Base-by-base conservation (phyloP, 2,888 invertebrate genomes). In the Agrotis clavis region DNA sequence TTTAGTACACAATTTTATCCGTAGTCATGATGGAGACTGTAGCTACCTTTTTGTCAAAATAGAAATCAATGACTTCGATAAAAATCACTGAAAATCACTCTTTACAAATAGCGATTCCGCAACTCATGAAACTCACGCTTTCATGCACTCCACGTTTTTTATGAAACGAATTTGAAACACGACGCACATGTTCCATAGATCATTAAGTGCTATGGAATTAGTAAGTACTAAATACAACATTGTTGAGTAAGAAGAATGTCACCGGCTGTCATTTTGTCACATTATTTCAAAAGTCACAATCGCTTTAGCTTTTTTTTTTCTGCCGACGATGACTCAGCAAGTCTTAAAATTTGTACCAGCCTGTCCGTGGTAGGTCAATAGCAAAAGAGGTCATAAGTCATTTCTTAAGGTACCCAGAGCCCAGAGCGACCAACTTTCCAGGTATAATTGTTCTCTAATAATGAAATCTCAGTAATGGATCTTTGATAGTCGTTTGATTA, bases 401-500 rank as follows among this genome's bases (percentile, higher is more conserved):
- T 71, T 61, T 70, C 75, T 62, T 59, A 84, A 76, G 68, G 74
- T 74, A 77, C 67, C 67, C 61, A 62, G 71, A 79, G 78, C 67
- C 67, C 61, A 62, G 71, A 79, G 78, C 80, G 87, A 83, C 86
- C 85, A 84, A 87, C 89, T 89, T 89, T 89, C 85, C 77, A 84
- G 79, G 67, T 86, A 85, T 90, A 89, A 92, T 93, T 92, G 91
- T 93, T 92, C 89, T 86, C 84, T 70, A 85, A 92, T 90, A 92
- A 92, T 90, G 85, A 90, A 90, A 91, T 89, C 87, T 71, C 81
- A 81, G 86, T 93, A 93, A 93, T 93, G 90, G 84, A 89, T 90
- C 92, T 93, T 90, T 92, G 92, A 94, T 93, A 87, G 89, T 86
- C 81, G 82, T 89, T 91, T 91, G 92, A 93, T 92, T 90, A 91